Evolutionary conservation across 2,113 vertebrate species (phyloP).

Genomic region (Oreotrochilus melanogaster): DNA sequence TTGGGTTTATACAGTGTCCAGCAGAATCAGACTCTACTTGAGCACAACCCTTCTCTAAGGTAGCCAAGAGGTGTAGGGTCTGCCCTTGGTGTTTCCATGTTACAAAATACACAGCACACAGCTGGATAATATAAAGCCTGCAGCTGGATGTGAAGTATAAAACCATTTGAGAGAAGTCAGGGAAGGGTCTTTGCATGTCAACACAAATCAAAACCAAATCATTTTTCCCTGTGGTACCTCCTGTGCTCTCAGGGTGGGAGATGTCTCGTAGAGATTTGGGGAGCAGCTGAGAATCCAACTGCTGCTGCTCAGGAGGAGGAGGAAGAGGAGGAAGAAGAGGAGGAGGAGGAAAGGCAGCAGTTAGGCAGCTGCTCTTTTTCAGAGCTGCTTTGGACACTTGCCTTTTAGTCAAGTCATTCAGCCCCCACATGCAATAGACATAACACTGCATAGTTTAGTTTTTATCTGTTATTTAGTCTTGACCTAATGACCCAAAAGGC

Average conservation of each 20-base stretch:
- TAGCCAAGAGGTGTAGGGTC: background rate
- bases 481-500: background rate
- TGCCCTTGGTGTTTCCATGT: background rate
- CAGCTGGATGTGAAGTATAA: background rate
- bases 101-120: background rate
- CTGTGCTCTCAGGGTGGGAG: background rate
- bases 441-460: slow-evolving; percentile 3
- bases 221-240: background rate
- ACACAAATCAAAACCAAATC: background rate
- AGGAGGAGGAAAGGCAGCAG: background rate
- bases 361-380: slow-evolving; percentile 30
- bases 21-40: background rate
- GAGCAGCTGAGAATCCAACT: background rate
- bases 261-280: background rate
- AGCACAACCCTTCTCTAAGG: background rate
- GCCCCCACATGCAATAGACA: background rate
- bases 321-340: background rate
- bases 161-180: background rate
- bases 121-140: background rate
- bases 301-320: background rate
- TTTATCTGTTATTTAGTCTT: slow-evolving; percentile 8
- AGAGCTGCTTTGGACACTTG: background rate
- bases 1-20: background rate
- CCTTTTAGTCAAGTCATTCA: background rate
- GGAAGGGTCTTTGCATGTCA: background rate